A percentile compares a stretch with the other conserved stretches of the same genome.
Evolutionary conservation across 2,113 vertebrate genomes (phyloP).

Genomic region (Nothoprocta perdicaria): DNA sequence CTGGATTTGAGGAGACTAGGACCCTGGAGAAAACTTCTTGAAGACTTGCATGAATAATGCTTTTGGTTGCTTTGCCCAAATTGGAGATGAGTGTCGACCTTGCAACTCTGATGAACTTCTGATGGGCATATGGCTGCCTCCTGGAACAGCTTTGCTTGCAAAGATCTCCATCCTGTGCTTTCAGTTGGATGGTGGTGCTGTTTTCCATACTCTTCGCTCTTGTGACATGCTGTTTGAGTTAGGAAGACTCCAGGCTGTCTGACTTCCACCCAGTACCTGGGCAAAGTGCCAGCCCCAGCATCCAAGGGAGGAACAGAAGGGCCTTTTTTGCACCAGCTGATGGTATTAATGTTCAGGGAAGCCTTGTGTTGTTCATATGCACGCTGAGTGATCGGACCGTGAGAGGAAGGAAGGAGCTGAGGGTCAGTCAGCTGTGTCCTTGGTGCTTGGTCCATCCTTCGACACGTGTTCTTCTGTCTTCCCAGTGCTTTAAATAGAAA

Average conservation of each 20-base stretch:
- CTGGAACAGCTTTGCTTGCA: background rate
- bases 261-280: background rate
- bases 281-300: background rate
- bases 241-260: background rate
- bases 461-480: background rate
- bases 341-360: background rate
- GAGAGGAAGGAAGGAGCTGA: background rate
- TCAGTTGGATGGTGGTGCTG: background rate
- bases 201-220: background rate
- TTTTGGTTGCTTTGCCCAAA: background rate
- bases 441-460: background rate
- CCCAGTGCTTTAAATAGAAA: background rate
- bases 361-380: rapidly evolving
- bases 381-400: background rate
- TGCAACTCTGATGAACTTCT: background rate
- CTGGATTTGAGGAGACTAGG: background rate
- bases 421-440: rapidly evolving
- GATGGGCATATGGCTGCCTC: rapidly evolving
- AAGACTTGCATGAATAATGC: background rate
- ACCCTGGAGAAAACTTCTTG: background rate
- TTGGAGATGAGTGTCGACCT: background rate
- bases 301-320: background rate
- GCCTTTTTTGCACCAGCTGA: background rate
- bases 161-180: background rate
- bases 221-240: rapidly evolving